Evolutionary conservation across 2,797 vertebrate genomes (phyloP).

Genomic region (Apogon hyalosoma): DNA sequence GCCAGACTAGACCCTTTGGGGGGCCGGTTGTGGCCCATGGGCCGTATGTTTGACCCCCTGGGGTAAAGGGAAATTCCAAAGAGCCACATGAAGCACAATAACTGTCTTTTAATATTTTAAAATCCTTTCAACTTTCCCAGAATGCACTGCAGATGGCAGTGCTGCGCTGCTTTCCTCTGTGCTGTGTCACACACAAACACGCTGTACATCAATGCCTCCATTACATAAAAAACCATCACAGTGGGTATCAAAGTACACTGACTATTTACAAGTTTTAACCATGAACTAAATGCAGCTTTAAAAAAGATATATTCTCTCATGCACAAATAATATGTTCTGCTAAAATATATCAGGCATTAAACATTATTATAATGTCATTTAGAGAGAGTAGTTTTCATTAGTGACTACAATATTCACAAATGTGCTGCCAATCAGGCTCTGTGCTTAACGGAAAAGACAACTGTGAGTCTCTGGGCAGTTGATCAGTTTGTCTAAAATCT

Average conservation of each 20-base stretch:
- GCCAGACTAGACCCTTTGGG: no score
- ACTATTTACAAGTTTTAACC: conserved; percentile 63
- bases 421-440: conserved; percentile 10
- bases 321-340: conserved; percentile 38
- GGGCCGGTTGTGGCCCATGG: no score
- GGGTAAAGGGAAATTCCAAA: conserved; percentile 10
- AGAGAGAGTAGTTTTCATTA: conserved; percentile 40
- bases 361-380: conserved; percentile 4
- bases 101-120: conserved; percentile 11
- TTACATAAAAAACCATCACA: conserved; percentile 23
- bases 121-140: conserved; percentile 17
- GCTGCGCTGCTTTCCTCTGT: conserved; percentile 28
- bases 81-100: background rate
- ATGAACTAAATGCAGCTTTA: conserved; percentile 33
- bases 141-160: conserved; percentile 78
- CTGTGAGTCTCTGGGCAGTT: conserved; percentile 4
- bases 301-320: conserved; percentile 43
- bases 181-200: background rate
- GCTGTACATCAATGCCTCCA: background rate
- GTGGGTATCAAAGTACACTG: conserved; percentile 28
- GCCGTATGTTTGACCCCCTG: no score
- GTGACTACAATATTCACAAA: conserved; percentile 61
- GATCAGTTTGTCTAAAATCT: conserved; percentile 22
- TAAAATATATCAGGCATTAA: conserved; percentile 30
- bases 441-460: background rate